phyloP scores from a whole-genome alignment of 2,888 invertebrate species.

The Melangyna quadrimaculata region DNA sequence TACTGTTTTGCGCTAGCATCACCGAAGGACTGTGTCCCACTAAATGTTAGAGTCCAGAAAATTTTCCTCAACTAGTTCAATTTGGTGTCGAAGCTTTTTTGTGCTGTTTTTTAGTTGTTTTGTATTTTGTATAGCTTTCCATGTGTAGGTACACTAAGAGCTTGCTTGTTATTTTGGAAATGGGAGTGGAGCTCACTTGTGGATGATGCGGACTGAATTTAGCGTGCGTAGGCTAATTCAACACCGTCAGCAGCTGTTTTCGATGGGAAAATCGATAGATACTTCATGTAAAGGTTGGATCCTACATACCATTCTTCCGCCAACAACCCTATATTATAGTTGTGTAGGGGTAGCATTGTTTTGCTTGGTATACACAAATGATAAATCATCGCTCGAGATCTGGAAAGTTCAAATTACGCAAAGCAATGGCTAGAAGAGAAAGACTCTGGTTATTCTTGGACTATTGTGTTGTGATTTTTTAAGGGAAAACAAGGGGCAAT shows the following conservation, averaged over 20 bases:
- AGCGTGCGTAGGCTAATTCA: slow-evolving; percentile 55
- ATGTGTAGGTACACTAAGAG: not conserved
- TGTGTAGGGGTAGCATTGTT: not conserved
- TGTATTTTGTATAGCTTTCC: slow-evolving; percentile 5
- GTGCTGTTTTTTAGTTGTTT: not conserved
- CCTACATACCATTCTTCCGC: not conserved
- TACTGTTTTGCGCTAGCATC: slow-evolving; percentile 78
- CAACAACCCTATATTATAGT: not conserved
- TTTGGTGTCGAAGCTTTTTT: not conserved
- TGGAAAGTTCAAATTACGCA: slow-evolving; percentile 60
- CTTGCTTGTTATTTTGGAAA: slow-evolving; percentile 21
- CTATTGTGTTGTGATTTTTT: slow-evolving; percentile 27
- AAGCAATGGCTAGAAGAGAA: slow-evolving; percentile 17
- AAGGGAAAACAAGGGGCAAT: slow-evolving; percentile 53
- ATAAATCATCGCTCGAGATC: slow-evolving; percentile 27
- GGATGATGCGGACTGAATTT: slow-evolving; percentile 55
- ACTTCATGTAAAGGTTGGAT: slow-evolving; percentile 11
- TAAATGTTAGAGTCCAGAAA: slow-evolving; percentile 73
- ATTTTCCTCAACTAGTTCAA: slow-evolving; percentile 45
- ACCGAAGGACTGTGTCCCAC: slow-evolving; percentile 81
- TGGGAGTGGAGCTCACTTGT: slow-evolving; percentile 59
- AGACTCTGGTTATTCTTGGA: not conserved
- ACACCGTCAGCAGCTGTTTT: slow-evolving; percentile 62
- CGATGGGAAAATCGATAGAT: slow-evolving; percentile 55
- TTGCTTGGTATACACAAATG: not conserved